A percentile compares a stretch with the other conserved stretches of the same genome.
phyloP scores from a whole-genome alignment of 2,888 invertebrate genomes.

The Hemicrepidius hirtus region DNA sequence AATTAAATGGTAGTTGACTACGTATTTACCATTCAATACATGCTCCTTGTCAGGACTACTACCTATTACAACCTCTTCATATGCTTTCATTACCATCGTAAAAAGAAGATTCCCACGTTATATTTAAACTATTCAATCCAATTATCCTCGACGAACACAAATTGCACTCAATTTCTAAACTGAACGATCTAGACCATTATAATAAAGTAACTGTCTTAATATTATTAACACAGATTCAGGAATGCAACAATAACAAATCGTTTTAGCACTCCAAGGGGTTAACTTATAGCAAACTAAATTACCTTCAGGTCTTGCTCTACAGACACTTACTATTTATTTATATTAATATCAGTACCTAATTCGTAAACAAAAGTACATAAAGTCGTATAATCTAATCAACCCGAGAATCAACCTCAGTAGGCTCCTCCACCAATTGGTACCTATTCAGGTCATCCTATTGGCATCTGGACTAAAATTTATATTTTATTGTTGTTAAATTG shows the following conservation, averaged over 20 bases:
- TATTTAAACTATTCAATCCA: conserved; percentile 22
- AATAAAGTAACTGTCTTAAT: conserved; percentile 32
- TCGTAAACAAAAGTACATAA: no score
- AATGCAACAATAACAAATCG: conserved; percentile 15
- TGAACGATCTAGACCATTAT: conserved; percentile 6
- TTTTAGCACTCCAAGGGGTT: not conserved
- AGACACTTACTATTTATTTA: no score
- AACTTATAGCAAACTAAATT: not conserved
- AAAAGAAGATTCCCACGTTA: conserved; percentile 31
- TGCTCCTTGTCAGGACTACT: conserved; percentile 32
- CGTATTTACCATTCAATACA: conserved; percentile 53
- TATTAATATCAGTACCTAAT: no score
- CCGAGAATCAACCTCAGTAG: no score
- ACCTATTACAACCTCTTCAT: conserved; percentile 31
- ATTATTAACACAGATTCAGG: conserved; percentile 10
- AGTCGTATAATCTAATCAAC: no score
- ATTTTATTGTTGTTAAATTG: no score
- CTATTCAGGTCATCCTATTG: no score
- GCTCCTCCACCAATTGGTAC: conserved; percentile 36
- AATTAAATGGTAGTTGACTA: conserved; percentile 60
- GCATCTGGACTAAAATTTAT: conserved; percentile 28
- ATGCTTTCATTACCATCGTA: conserved; percentile 1
- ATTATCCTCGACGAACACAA: conserved; percentile 24
- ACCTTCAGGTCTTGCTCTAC: no score
- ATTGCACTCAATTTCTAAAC: conserved; percentile 7